These are phyloP conservation scores for Oscheius sp. DNA, from an alignment of 2,888 invertebrate species.

Conservation along the genomic window DNA sequence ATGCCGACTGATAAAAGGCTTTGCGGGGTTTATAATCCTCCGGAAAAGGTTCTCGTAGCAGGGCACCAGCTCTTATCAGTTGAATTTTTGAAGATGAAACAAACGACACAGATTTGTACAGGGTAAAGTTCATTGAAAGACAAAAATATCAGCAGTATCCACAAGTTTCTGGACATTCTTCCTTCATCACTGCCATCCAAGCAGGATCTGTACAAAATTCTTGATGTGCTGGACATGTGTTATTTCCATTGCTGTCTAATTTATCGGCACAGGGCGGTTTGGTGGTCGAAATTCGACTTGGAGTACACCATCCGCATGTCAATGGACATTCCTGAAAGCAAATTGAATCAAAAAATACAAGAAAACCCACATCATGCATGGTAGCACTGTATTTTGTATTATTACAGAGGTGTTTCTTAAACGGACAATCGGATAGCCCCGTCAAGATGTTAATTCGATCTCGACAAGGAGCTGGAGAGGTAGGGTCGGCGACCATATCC, in stretches of 20 bases:
- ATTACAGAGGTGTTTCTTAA: background rate
- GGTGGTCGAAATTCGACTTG: background rate
- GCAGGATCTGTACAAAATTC: background rate
- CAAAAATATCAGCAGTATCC: background rate
- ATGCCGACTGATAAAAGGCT: too few relatives aligned
- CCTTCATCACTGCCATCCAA: background rate
- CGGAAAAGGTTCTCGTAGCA: too few relatives aligned
- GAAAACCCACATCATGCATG: background rate
- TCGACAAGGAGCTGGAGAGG: background rate
- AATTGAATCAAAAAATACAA: background rate
- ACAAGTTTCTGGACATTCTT: slow-evolving; percentile 12
- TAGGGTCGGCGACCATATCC: background rate
- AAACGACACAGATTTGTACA: too few relatives aligned
- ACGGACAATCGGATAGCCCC: background rate
- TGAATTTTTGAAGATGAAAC: too few relatives aligned
- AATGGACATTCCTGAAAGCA: background rate
- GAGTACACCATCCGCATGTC: background rate
- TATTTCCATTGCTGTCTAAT: too few relatives aligned
- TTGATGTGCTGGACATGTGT: too few relatives aligned
- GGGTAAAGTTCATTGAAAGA: too few relatives aligned
- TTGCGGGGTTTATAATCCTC: too few relatives aligned
- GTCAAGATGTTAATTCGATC: background rate
- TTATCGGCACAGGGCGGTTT: background rate
- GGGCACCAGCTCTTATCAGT: too few relatives aligned
- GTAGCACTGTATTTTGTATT: background rate